phyloP scores from a whole-genome alignment of 2,888 invertebrate species.

The Thalpophila matura region DNA sequence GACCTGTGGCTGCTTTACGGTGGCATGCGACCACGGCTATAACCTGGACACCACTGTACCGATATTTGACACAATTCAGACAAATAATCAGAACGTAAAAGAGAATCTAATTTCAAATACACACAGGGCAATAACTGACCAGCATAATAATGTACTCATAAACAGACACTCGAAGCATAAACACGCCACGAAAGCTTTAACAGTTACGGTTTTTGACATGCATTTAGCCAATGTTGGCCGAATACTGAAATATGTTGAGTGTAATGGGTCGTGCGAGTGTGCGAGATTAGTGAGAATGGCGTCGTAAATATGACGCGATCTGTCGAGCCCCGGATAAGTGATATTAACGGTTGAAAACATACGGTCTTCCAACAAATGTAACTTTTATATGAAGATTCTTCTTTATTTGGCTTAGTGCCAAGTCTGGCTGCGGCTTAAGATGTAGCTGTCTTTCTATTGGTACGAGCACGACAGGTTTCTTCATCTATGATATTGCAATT shows the following conservation, averaged over 20 bases:
- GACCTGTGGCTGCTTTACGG: too few species aligned
- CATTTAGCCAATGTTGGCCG: conserved; percentile 19
- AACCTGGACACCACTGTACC: too few species aligned
- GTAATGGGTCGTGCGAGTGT: conserved; percentile 22
- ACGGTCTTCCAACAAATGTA: conserved; percentile 15
- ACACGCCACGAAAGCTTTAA: neutral
- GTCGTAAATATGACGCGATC: conserved; percentile 42
- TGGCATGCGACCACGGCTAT: too few species aligned
- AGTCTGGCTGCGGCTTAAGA: neutral
- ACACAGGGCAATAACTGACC: neutral
- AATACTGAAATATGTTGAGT: conserved; percentile 28
- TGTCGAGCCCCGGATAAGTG: conserved; percentile 37
- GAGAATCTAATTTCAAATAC: neutral
- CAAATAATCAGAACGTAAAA: neutral
- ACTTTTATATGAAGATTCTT: conserved; percentile 40
- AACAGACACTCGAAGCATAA: neutral
- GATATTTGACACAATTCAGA: too few species aligned
- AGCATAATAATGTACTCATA: neutral
- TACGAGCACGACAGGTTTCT: neutral
- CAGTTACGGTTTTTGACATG: conserved; percentile 9
- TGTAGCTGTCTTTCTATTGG: neutral
- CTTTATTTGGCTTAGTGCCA: conserved; percentile 36
- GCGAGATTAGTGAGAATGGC: conserved; percentile 39
- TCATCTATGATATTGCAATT: neutral
- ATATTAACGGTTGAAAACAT: conserved; percentile 41